These are phyloP conservation scores for Agrotis segetum DNA, from an alignment of 2,888 invertebrate species.

Conservation along the genomic window DNA sequence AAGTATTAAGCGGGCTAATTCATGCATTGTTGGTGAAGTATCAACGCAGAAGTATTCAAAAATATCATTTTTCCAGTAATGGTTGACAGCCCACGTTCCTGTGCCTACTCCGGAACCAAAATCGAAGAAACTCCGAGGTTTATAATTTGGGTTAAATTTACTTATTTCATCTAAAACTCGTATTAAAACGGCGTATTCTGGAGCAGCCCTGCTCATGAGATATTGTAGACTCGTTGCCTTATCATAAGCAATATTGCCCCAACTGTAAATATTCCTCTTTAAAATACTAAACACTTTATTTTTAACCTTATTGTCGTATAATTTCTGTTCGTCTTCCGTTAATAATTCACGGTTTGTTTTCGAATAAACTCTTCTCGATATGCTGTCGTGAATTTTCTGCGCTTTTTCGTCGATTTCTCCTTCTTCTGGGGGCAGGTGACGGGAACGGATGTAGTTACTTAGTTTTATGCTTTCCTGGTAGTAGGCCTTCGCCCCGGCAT, in stretches of 20 bases:
- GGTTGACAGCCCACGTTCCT: slow-evolving; percentile 95
- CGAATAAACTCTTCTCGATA: slow-evolving; percentile 75
- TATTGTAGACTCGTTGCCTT: slow-evolving; percentile 93
- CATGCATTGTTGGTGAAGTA: slow-evolving; percentile 95
- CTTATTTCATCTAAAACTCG: slow-evolving; percentile 94
- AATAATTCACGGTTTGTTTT: slow-evolving; percentile 71
- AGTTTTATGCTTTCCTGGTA: slow-evolving; percentile 90
- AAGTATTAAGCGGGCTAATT: slow-evolving; percentile 94
- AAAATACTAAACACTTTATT: slow-evolving; percentile 90
- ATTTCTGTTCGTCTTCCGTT: slow-evolving; percentile 78
- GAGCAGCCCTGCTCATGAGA: slow-evolving; percentile 93
- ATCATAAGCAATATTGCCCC: slow-evolving; percentile 94
- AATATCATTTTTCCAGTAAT: slow-evolving; percentile 93
- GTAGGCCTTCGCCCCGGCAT: slow-evolving; percentile 91
- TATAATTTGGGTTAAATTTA: slow-evolving; percentile 92
- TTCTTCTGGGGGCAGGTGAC: slow-evolving; percentile 93
- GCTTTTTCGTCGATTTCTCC: slow-evolving; percentile 86
- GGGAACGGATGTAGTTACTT: slow-evolving; percentile 91
- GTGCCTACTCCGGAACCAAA: slow-evolving; percentile 98
- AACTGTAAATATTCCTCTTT: slow-evolving; percentile 92
- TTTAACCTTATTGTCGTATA: slow-evolving; percentile 87
- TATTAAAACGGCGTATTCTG: slow-evolving; percentile 94
- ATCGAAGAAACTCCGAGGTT: slow-evolving; percentile 95
- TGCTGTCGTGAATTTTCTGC: slow-evolving; percentile 78
- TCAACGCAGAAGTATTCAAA: slow-evolving; percentile 97